A percentile compares a stretch with the other conserved stretches of the same genome.
Conservation (phyloP, 1,140 invertebrate genomes). For the Ctenoplectra terminalis region DNA sequence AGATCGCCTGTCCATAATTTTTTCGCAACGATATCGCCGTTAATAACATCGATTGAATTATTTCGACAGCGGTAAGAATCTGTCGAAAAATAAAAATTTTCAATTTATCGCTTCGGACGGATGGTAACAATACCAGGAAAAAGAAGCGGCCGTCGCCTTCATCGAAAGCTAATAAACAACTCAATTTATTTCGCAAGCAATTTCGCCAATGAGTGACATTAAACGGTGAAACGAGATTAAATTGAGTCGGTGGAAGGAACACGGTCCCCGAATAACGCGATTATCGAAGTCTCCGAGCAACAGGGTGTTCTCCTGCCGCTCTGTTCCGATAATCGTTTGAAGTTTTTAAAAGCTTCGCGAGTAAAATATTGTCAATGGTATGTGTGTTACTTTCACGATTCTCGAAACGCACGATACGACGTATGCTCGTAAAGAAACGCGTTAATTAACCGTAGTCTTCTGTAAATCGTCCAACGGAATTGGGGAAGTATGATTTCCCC, state of each 20-base stretch:
- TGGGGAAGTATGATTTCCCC: background rate
- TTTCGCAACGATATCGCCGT: background rate
- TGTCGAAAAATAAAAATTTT: background rate
- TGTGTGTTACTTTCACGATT: slow-evolving; percentile 31
- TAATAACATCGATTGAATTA: background rate
- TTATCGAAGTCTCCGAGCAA: too few species aligned
- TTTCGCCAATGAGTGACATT: background rate
- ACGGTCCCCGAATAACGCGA: background rate
- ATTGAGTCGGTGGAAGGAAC: background rate
- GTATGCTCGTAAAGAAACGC: slow-evolving; percentile 21
- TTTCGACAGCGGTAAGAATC: background rate
- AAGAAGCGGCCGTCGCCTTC: background rate
- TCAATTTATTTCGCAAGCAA: background rate
- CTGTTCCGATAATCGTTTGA: background rate
- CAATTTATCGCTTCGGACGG: slow-evolving; percentile 5
- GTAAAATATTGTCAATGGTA: background rate
- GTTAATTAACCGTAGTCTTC: slow-evolving; percentile 33
- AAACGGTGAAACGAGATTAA: slow-evolving; percentile 7
- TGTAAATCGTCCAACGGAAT: background rate
- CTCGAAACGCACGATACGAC: background rate
- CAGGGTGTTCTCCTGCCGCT: background rate
- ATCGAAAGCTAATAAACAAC: background rate
- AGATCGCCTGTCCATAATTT: background rate
- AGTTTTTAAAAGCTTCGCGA: background rate
- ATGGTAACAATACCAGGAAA: background rate